These are phyloP conservation scores for Gopherus flavomarginatus DNA, from an alignment of 2,113 vertebrate genomes.

Conservation along the genomic window DNA sequence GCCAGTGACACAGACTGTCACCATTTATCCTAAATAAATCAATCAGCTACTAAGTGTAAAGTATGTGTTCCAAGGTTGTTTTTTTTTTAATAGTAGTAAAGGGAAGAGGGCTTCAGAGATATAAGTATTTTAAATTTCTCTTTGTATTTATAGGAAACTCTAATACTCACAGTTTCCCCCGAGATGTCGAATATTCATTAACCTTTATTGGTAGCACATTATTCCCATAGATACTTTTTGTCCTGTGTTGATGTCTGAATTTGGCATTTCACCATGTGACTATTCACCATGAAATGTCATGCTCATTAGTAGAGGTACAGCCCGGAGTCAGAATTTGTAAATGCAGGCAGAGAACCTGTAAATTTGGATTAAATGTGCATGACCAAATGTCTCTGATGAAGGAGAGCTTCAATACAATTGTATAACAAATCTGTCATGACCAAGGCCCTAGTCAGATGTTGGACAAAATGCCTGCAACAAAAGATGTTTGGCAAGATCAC, in stretches of 20 bases:
- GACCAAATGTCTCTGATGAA: not conserved
- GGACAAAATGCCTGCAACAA: not conserved
- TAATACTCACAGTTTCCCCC: not conserved
- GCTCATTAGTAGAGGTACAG: not conserved
- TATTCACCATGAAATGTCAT: not conserved
- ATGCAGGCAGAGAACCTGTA: not conserved
- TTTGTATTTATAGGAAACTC: not conserved
- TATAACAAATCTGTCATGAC: not conserved
- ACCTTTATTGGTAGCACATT: not conserved
- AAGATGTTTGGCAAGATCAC: not conserved
- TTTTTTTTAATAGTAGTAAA: not conserved
- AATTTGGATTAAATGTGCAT: not conserved
- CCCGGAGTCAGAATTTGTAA: not conserved
- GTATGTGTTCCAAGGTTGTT: not conserved
- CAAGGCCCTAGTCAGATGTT: rapidly evolving
- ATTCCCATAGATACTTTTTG: not conserved
- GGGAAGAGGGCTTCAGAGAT: not conserved
- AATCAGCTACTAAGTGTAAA: not conserved
- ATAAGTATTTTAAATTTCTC: not conserved
- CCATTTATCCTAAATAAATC: not conserved
- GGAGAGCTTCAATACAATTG: rapidly evolving
- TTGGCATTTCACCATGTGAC: not conserved
- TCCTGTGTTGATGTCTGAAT: not conserved
- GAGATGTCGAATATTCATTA: not conserved
- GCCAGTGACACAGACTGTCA: not conserved